Evolutionary conservation across 2,888 invertebrate genomes (phyloP).

Genomic region (Catocala fraxini): DNA sequence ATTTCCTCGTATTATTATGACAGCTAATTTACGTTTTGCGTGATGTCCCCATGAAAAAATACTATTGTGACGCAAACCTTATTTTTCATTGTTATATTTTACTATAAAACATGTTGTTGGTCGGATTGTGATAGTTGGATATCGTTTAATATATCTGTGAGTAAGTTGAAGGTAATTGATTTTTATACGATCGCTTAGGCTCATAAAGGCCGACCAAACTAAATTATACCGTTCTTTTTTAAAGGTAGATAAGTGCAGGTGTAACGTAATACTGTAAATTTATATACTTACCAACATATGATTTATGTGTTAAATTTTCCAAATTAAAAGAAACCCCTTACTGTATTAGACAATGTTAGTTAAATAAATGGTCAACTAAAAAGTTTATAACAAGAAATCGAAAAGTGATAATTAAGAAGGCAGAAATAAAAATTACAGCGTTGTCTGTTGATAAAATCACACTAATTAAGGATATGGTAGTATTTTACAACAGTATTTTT

Average conservation of each 20-base stretch:
- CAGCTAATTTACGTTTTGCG: slow-evolving; percentile 56
- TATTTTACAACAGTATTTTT: slow-evolving; percentile 23
- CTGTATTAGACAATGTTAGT: no score
- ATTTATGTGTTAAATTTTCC: no score
- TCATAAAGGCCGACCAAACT: no score
- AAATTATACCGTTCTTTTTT: no score
- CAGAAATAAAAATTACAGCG: slow-evolving; percentile 12
- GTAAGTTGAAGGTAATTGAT: slow-evolving; percentile 15
- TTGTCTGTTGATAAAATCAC: background rate
- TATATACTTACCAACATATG: no score
- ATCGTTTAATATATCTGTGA: slow-evolving; percentile 4
- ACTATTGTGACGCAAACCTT: slow-evolving; percentile 39
- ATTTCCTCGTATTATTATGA: slow-evolving; percentile 45
- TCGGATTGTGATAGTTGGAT: slow-evolving; percentile 26
- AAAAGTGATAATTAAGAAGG: background rate
- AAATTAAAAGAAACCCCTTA: no score
- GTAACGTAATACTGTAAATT: no score
- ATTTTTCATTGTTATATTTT: slow-evolving; percentile 46
- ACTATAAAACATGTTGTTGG: slow-evolving; percentile 35
- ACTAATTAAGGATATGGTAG: background rate
- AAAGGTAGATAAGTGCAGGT: no score
- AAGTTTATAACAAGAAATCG: background rate
- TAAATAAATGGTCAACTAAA: background rate
- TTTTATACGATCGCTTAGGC: slow-evolving; percentile 8
- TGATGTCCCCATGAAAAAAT: slow-evolving; percentile 46